Evolutionary conservation across 2,113 vertebrate species (phyloP).

Genomic region (Argyrosomus japonicus): DNA sequence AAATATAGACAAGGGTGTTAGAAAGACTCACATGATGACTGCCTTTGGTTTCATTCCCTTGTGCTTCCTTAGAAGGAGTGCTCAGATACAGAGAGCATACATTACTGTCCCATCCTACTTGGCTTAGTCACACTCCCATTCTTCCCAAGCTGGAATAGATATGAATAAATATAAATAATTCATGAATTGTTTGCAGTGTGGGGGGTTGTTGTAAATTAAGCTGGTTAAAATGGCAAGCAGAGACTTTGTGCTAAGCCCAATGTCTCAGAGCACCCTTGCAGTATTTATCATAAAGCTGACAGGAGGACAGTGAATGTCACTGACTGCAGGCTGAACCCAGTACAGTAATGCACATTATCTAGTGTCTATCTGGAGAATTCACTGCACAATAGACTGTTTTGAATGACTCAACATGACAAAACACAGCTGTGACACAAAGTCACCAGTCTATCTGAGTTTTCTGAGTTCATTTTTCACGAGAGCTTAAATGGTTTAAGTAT

Average conservation of each 20-base stretch:
- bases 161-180: conserved; percentile 65
- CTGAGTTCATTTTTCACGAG: neutral
- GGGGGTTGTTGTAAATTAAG: conserved; percentile 52
- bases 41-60: conserved; percentile 52
- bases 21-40: conserved; percentile 51
- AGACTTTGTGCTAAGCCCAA: conserved; percentile 24
- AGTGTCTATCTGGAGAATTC: neutral
- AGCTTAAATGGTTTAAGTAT: neutral
- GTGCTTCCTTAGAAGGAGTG: conserved; percentile 60
- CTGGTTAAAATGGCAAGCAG: conserved; percentile 41
- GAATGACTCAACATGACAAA: neutral
- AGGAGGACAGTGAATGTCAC: conserved; percentile 26
- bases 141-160: conserved; percentile 29
- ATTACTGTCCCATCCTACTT: conserved; percentile 26
- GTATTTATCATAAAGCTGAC: conserved; percentile 49
- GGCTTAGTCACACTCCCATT: conserved; percentile 33
- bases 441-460: neutral
- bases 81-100: conserved; percentile 29
- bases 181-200: conserved; percentile 53
- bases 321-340: conserved; percentile 10
- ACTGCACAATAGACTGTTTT: neutral
- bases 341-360: conserved; percentile 22
- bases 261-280: conserved; percentile 37
- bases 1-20: conserved; percentile 57
- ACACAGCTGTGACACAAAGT: neutral